phyloP scores from a whole-genome alignment of 2,113 vertebrate genomes.

The Semicossyphus pulcher region DNA sequence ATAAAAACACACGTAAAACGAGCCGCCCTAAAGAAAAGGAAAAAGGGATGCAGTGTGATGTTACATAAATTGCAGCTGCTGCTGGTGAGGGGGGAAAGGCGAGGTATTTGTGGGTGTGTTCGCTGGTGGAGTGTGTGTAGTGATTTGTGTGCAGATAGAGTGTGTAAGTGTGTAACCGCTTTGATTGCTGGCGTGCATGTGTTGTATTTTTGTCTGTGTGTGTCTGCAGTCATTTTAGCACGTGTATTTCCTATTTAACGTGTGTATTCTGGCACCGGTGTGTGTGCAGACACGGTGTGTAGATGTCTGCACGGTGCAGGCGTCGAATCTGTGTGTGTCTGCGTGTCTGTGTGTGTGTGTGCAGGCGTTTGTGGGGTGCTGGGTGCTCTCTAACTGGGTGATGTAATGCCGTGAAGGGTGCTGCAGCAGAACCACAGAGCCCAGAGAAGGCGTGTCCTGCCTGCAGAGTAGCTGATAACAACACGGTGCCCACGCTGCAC shows the following conservation, averaged over 20 bases:
- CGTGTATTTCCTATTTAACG: not conserved
- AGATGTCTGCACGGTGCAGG: not conserved
- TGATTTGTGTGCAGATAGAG: constrained; percentile 1
- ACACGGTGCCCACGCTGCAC: constrained; percentile 61
- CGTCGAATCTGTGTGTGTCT: not conserved
- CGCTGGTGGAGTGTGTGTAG: not conserved
- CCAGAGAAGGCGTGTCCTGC: constrained; percentile 73
- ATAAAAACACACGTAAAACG: not conserved
- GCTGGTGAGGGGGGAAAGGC: not conserved
- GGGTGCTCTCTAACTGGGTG: constrained; percentile 67
- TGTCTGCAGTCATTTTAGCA: constrained; percentile 7
- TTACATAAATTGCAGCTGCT: constrained; percentile 46
- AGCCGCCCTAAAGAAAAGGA: not conserved
- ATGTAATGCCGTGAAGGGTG: constrained; percentile 79
- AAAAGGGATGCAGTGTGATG: not conserved
- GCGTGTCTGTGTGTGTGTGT: not conserved
- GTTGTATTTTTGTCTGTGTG: not conserved
- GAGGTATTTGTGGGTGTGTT: constrained; percentile 45
- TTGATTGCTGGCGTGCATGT: not conserved
- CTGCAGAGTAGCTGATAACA: constrained; percentile 74
- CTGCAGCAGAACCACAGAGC: constrained; percentile 75
- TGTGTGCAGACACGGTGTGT: not conserved
- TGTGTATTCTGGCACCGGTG: not conserved
- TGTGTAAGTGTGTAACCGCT: not conserved
- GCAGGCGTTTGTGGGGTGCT: constrained; percentile 42